Evolutionary conservation across 2,797 vertebrate genomes (phyloP).

Genomic region (Tapirus indicus): DNA sequence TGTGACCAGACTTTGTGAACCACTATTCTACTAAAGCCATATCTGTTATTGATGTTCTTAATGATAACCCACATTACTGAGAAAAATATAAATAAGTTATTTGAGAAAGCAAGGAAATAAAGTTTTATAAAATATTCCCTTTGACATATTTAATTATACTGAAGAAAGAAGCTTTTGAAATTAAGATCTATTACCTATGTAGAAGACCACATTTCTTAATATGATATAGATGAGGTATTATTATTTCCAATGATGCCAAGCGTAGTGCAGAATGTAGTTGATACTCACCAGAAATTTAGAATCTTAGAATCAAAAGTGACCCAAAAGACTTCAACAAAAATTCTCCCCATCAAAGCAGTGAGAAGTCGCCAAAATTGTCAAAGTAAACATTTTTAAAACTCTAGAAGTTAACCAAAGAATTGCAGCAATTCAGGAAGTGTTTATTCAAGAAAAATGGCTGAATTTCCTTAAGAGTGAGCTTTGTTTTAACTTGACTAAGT

Average conservation of each 20-base stretch:
- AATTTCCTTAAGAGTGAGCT: background rate
- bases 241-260: background rate
- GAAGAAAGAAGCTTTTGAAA: slow-evolving; percentile 34
- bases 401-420: background rate
- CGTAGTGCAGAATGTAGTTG: background rate
- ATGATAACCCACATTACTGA: background rate
- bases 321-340: background rate
- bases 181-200: background rate
- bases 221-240: background rate
- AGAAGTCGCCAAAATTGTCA: background rate
- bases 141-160: background rate
- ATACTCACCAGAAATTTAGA: background rate
- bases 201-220: background rate
- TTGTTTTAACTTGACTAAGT: background rate
- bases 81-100: background rate
- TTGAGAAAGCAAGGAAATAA: slow-evolving; percentile 37
- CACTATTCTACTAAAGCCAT: background rate
- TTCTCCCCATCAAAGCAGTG: background rate
- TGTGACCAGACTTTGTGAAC: background rate
- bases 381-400: background rate
- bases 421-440: background rate
- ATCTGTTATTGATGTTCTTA: background rate
- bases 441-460: background rate
- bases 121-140: slow-evolving; percentile 11
- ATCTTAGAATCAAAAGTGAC: background rate